Base-by-base conservation (phyloP, 2,113 vertebrate species). In the Lamprologus tigripictilis region DNA sequence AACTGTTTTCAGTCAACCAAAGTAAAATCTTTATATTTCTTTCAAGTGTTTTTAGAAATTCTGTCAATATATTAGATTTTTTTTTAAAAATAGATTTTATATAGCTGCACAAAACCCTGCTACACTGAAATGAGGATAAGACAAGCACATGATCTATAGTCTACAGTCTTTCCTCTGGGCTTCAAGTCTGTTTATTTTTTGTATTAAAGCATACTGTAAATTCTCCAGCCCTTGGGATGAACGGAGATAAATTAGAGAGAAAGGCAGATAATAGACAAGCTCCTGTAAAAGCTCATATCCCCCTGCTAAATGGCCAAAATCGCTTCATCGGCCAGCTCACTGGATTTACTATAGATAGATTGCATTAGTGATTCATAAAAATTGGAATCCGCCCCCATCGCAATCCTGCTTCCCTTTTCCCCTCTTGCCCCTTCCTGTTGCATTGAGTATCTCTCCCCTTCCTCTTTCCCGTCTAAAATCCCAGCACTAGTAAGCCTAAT, bases 301-400 rank as follows among this genome's bases (percentile, higher is more conserved):
- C 40, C 45, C 14, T 84, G 66, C 86, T 90, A 78, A 92, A 78
- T 49, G 54, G 51, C 61, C 66, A 49, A 63, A 54, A 78, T 78
- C 16, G 55, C 68, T 84, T 61, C 26, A 90, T 49, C 57, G 73
- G 42, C 83, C 80, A 71, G 84, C 82, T 84, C 55, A 84, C 35
- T 85, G 84, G 88, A 94, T 91, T 93, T 89, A 86, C 91, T 92
- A 88, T 85, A 84, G 87, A 94, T 87, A 90, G 53, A 85, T 4
- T 53, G 23, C 80, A 57, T 94, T 57, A 89, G 80, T 80, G 87
- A 94, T 91, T 93, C 93, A 91, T 91, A 90, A 90, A 95, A 94
- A 86, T 80, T 78, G 17, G 55, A 49, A 85, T 73, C 80, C 5
- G 4, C 45, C 23, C 31, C 76, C 66, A 8, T 21, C n/a, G 33